Evolutionary conservation across 2,888 invertebrate genomes (phyloP), one percentile per base, ranked within the genome.

Genomic region (Automeris io): DNA sequence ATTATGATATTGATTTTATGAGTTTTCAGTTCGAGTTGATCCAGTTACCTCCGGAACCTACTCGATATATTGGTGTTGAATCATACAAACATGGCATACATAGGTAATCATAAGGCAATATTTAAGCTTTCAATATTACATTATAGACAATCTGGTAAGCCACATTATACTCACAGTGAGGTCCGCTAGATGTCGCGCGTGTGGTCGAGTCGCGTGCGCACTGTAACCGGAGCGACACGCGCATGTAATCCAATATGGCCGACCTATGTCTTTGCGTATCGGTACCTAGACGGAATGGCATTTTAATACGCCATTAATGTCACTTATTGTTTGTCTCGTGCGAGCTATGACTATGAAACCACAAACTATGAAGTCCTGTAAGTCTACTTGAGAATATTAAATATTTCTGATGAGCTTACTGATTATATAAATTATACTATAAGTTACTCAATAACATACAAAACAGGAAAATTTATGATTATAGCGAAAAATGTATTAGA

Each of bases 161-260:
- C 67, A 62, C 67, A 67, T 65, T 59, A 61, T 69, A 63, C 61
- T 61, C 58, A 57, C 62, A 60, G 58, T 63, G 46, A 49, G 48
- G 50, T 49, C 51, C 64, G 55, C 64, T 78, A 82, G 81, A 83
- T 80, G 80, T 74, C 82, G 82, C 72, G 81, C 73, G 85, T 82
- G 86, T 83, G 85, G 83, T 77, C 83, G 66, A 69, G 80, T 78
- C 83, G 82, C 85, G 85, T 82, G 85, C 85, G 82, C 82, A 71
- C 54, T 61, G 77, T 71, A 82, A 83, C 82, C 81, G 73, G 76
- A 83, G 79, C 75, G 81, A 82, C 83, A 78, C 78, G 82, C 78
- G 75, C 76, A 74, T 70, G 85, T 85, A 86, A 86, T 77, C 68
- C 77, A 82, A 85, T 83, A 85, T 79, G 80, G 79, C 80, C 70